A percentile compares a stretch with the other conserved stretches of the same genome.
phyloP scores from a whole-genome alignment of 2,888 invertebrate genomes.

The Xestia rhomboidea region DNA sequence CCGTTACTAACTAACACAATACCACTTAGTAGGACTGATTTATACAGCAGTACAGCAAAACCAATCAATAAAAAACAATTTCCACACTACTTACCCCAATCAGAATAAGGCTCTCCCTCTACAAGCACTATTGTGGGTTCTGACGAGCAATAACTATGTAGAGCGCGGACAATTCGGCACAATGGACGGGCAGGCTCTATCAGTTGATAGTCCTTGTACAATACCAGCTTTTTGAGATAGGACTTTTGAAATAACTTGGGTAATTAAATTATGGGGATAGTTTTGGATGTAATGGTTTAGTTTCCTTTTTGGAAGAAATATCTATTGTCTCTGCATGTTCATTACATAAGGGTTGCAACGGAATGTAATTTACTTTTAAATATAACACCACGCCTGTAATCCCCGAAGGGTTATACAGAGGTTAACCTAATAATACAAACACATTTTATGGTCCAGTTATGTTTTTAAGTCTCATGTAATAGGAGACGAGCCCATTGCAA shows the following conservation, averaged over 20 bases:
- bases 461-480: background rate
- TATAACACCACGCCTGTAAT: background rate
- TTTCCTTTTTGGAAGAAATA: background rate
- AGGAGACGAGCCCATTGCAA: too few relatives aligned
- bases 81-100: background rate
- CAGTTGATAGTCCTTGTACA: constrained; percentile 42
- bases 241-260: constrained; percentile 20
- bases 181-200: constrained; percentile 52
- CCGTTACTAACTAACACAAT: too few relatives aligned
- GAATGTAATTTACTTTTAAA: background rate
- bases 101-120: constrained; percentile 65
- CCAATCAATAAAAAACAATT: background rate
- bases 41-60: background rate
- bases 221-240: constrained; percentile 43
- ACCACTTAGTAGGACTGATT: too few relatives aligned
- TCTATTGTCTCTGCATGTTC: background rate
- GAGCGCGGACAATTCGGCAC: constrained; percentile 60
- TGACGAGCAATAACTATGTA: constrained; percentile 71
- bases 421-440: background rate
- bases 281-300: background rate
- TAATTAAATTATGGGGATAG: constrained; percentile 2
- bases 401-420: background rate
- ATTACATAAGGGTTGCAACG: background rate
- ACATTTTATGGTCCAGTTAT: background rate
- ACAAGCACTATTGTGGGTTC: constrained; percentile 71